Base-by-base conservation (phyloP, 2,888 invertebrate genomes). In the Macrostomum cliftonense region DNA sequence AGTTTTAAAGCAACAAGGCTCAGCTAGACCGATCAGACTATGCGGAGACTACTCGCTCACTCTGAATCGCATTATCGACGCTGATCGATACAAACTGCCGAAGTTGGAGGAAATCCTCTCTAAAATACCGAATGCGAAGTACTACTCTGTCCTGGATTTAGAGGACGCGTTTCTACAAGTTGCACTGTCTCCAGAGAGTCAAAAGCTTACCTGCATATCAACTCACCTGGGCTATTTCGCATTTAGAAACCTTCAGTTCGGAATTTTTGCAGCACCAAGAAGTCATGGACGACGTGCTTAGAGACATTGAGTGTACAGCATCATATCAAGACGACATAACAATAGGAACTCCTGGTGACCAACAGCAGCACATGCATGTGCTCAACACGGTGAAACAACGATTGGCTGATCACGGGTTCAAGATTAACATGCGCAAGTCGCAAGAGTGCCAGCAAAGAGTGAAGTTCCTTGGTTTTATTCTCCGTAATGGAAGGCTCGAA, bases 41-140 rank as follows among this genome's bases (percentile, higher is more conserved):
- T 44, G 44, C n/a, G 44, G 19, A n/a, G 44, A 44, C 37, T 44
- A 45, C 38, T 45, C 19, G 11, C 7, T 45, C 20, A 45, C 45
- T 9, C 38, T 45, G 36, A 45, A 45, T 38, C 20, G 21, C 28
- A 45, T 45, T n/a, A 45, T 45, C 16, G 40, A 40, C 9, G 28
- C 17, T 20, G 16, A 43, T 11, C 17, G 14, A 38, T 43, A 43
- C 43, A 40, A 16, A 9, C 40, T 40, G 19, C 40, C 40, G 5
- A 17, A 40, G 4, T 28, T 28, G 28, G 28, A 28, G 28, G 28
- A 28, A 28, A 28, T 28, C 4, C 28, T 28, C 5, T 9, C 2
- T 4, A 19, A 43, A 7, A 14, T 43, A 2, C 17, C 17, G 4
- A 4, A 28, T 43, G 2, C 17, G 14, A 43, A 43, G 5, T 14